These are phyloP conservation scores for Drosophila suboccidentalis DNA, from an alignment of 2,888 invertebrate genomes.

Conservation along the genomic window DNA sequence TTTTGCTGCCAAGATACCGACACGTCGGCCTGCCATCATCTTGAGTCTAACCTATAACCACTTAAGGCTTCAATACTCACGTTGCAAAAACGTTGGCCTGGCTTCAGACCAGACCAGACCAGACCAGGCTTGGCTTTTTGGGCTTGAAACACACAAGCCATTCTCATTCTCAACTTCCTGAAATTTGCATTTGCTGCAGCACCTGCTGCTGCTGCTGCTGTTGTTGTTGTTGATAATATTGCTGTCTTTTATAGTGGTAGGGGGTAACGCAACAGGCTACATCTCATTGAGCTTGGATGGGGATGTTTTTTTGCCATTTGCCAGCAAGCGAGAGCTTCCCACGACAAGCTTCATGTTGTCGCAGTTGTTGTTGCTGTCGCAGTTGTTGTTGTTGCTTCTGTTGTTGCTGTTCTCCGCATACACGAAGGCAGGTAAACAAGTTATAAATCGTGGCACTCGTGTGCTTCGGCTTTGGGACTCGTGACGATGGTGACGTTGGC, in stretches of 20 bases:
- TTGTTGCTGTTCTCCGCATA: conserved; percentile 31
- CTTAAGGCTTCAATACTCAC: conserved; percentile 20
- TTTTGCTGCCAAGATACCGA: conserved; percentile 46
- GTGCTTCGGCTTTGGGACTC: conserved; percentile 61
- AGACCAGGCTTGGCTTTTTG: conserved; percentile 30
- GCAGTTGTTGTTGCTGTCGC: conserved; percentile 13
- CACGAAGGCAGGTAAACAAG: conserved; percentile 84
- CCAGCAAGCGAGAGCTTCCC: conserved; percentile 49
- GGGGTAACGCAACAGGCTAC: conserved; percentile 64
- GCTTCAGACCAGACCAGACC: conserved; percentile 1
- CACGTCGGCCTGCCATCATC: conserved; percentile 49
- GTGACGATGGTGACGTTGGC: conserved; percentile 55
- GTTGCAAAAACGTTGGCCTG: conserved; percentile 14
- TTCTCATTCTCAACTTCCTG: conserved; percentile 24
- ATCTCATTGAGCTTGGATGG: conserved; percentile 53
- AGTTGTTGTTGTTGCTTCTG: conserved; percentile 17
- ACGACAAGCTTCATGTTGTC: conserved; percentile 29
- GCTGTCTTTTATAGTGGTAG: conserved; percentile 11
- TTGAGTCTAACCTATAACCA: conserved; percentile 28
- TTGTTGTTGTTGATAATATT: conserved; percentile 6
- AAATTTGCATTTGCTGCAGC: conserved; percentile 37
- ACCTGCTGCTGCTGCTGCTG: conserved; percentile 44
- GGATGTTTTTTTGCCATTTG: conserved; percentile 60
- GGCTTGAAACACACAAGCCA: conserved; percentile 9
- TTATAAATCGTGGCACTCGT: conserved; percentile 78